Percentiles rank a stretch among this genome's conserved stretches.
Conservation (phyloP, 2,888 invertebrate genomes). For the Crossocerus cetratus region DNA sequence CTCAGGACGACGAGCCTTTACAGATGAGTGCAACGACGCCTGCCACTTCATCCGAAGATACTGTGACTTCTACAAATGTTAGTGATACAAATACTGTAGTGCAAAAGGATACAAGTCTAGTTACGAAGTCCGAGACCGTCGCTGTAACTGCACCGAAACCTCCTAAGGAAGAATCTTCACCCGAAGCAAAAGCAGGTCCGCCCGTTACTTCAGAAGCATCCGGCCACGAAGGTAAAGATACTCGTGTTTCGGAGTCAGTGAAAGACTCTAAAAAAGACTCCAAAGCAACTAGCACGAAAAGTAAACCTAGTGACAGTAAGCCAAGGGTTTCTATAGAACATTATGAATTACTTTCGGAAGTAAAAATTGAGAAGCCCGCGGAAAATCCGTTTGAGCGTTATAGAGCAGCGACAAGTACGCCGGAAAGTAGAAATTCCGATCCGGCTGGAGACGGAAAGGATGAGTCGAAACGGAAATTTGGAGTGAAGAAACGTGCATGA, state of each 20-base stretch:
- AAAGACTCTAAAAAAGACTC: background rate
- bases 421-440: background rate
- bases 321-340: conserved; percentile 59
- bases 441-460: background rate
- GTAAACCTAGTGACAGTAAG: conserved; percentile 29
- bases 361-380: conserved; percentile 60
- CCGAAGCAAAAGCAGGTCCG: background rate
- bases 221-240: background rate
- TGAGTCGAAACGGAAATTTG: background rate
- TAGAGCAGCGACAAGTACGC: conserved; percentile 45
- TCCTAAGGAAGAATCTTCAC: background rate
- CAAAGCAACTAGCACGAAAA: background rate
- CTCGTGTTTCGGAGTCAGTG: background rate
- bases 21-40: background rate
- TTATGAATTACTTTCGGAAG: conserved; percentile 54
- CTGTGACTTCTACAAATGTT: background rate
- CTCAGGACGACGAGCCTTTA: background rate
- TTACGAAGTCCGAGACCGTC: background rate
- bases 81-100: background rate
- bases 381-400: conserved; percentile 60
- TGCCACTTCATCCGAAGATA: background rate
- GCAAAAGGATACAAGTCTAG: background rate
- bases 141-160: background rate
- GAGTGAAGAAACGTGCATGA: background rate
- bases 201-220: background rate